Conservation (phyloP, 2,797 vertebrate species). For the Pterois miles region DNA sequence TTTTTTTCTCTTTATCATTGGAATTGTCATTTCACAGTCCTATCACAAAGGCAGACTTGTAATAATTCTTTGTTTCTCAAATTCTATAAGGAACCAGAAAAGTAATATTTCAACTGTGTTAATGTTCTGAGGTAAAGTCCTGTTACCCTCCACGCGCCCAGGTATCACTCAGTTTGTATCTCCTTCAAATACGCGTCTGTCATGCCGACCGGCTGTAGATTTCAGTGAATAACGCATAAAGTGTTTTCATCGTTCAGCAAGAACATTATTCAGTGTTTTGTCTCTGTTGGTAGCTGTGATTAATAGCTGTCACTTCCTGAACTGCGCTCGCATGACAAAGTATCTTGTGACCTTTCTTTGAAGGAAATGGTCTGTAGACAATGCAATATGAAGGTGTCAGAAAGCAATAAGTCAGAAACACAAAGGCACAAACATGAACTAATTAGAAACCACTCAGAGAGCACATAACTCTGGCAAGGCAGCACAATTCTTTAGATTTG, state of each 20-base stretch:
- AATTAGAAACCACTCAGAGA: conserved; percentile 63
- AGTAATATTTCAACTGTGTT: background rate
- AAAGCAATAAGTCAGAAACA: conserved; percentile 62
- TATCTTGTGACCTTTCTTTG: conserved; percentile 65
- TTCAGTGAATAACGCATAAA: conserved; percentile 17
- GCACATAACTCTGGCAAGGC: conserved; percentile 23
- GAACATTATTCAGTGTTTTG: conserved; percentile 44
- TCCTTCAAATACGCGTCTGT: conserved; percentile 2
- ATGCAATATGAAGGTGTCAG: conserved; percentile 63
- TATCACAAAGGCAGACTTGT: conserved; percentile 30
- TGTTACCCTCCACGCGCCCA: background rate
- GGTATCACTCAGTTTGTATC: background rate
- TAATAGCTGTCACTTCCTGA: conserved; percentile 58
- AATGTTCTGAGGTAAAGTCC: conserved; percentile 8
- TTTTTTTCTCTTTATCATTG: conserved; percentile 47
- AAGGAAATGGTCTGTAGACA: conserved; percentile 58
- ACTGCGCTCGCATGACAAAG: conserved; percentile 41
- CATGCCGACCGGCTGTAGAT: conserved; percentile 18
- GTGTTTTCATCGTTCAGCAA: conserved; percentile 20
- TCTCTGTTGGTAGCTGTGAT: conserved; percentile 49
- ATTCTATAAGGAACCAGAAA: background rate
- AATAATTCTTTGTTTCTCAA: conserved; percentile 36
- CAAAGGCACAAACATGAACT: conserved; percentile 49
- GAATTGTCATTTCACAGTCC: conserved; percentile 61
- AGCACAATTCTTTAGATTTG: conserved; percentile 28